These are phyloP conservation scores for Dryas iulia DNA, from an alignment of 1,140 invertebrate genomes.

Conservation along the genomic window DNA sequence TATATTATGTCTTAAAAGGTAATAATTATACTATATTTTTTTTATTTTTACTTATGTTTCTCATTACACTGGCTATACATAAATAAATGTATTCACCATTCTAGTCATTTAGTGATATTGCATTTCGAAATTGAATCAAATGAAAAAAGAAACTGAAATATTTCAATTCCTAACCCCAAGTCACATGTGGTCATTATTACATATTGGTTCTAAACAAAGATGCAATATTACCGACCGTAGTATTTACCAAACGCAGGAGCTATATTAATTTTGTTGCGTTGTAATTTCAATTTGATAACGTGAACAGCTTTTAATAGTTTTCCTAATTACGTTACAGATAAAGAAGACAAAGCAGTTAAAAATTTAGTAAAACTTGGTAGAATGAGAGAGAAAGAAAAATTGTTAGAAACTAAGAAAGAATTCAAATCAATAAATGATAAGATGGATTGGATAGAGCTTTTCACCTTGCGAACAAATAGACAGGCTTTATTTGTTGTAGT, in stretches of 20 bases:
- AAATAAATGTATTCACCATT: too few relatives aligned
- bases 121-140: too few relatives aligned
- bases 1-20: slow-evolving; percentile 54
- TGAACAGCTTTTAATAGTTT: not conserved
- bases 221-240: too few relatives aligned
- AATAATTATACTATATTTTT: not conserved
- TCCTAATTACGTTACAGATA: slow-evolving; percentile 19
- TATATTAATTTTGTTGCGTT: too few relatives aligned
- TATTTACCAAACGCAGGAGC: too few relatives aligned
- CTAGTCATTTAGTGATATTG: too few relatives aligned
- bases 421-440: slow-evolving; percentile 12
- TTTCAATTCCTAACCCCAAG: too few relatives aligned
- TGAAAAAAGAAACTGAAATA: too few relatives aligned
- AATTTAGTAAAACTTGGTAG: slow-evolving; percentile 24
- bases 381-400: slow-evolving; percentile 32
- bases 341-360: slow-evolving; percentile 26
- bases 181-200: too few relatives aligned
- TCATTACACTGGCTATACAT: too few relatives aligned
- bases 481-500: slow-evolving; percentile 40
- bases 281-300: not conserved
- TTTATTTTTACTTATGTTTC: not conserved
- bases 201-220: too few relatives aligned
- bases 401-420: slow-evolving; percentile 29
- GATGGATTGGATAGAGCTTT: slow-evolving; percentile 40
- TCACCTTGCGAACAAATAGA: slow-evolving; percentile 39